These are phyloP conservation scores for Zaprionus lachaisei DNA, from an alignment of 1,140 invertebrate genomes.

Conservation along the genomic window DNA sequence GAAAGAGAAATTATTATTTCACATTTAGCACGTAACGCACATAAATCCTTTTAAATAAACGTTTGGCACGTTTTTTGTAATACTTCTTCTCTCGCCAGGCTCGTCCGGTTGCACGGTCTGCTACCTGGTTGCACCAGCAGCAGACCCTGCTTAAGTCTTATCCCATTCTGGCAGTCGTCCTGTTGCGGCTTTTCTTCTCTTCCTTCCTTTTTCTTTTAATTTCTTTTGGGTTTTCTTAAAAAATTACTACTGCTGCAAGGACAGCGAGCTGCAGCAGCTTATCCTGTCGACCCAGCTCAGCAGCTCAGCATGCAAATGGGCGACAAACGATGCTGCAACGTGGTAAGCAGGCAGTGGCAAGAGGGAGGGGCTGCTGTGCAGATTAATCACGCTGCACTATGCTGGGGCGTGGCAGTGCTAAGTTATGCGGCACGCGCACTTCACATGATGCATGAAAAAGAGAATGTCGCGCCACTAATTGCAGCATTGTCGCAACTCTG, in stretches of 20 bases:
- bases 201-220: background rate
- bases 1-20: constrained; percentile 80
- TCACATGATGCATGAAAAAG: constrained; percentile 25
- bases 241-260: constrained; percentile 65
- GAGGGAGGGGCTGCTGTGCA: background rate
- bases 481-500: constrained; percentile 38
- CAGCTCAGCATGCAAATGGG: constrained; percentile 63
- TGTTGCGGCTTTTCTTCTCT: background rate
- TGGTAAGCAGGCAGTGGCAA: constrained; percentile 33
- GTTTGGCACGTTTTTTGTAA: constrained; percentile 83
- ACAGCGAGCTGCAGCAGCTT: constrained; percentile 59
- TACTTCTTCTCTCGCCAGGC: constrained; percentile 49
- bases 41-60: constrained; percentile 84
- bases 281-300: constrained; percentile 69
- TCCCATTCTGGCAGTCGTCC: constrained; percentile 10
- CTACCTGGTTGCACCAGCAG: constrained; percentile 17
- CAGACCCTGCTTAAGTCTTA: constrained; percentile 44
- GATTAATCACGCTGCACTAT: constrained; percentile 75
- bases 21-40: constrained; percentile 83
- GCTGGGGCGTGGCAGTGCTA: constrained; percentile 16
- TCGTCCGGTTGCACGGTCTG: constrained; percentile 23
- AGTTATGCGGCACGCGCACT: constrained; percentile 38
- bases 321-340: constrained; percentile 18
- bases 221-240: constrained; percentile 49
- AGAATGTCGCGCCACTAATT: constrained; percentile 59